Percentiles rank a stretch among this genome's conserved stretches.
These are phyloP conservation scores for Raja brachyura DNA, from an alignment of 2,113 vertebrate genomes.

Conservation along the genomic window DNA sequence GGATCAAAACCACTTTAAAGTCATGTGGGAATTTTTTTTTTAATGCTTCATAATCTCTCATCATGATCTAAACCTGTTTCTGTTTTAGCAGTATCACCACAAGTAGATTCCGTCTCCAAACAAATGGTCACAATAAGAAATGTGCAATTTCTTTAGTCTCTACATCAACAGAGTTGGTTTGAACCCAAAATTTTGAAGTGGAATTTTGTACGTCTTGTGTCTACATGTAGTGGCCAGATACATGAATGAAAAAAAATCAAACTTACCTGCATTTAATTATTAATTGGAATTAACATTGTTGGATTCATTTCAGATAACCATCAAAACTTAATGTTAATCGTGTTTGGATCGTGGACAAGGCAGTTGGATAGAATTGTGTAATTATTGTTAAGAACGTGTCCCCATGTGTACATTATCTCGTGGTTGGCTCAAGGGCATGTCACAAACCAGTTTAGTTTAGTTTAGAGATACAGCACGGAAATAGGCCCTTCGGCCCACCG, in stretches of 20 bases:
- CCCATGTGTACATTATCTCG: not conserved
- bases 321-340: not conserved
- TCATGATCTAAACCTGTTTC: constrained; percentile 20
- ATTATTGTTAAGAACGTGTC: not conserved
- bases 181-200: not conserved
- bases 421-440: not conserved
- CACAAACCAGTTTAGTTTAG: not conserved
- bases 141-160: not conserved
- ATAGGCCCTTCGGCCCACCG: no score
- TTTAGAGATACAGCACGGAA: no score
- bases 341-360: not conserved
- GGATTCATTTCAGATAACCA: not conserved
- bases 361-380: not conserved
- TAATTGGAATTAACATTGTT: not conserved
- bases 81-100: not conserved
- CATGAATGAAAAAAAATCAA: not conserved
- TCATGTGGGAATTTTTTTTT: not conserved
- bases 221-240: not conserved
- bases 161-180: not conserved
- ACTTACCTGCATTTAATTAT: not conserved
- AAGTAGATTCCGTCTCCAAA: not conserved
- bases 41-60: not conserved
- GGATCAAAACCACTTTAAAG: not conserved
- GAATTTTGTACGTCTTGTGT: not conserved
- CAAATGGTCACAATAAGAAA: not conserved